phyloP scores from a whole-genome alignment of 1,140 invertebrate genomes.

The Sycophila sp. region DNA sequence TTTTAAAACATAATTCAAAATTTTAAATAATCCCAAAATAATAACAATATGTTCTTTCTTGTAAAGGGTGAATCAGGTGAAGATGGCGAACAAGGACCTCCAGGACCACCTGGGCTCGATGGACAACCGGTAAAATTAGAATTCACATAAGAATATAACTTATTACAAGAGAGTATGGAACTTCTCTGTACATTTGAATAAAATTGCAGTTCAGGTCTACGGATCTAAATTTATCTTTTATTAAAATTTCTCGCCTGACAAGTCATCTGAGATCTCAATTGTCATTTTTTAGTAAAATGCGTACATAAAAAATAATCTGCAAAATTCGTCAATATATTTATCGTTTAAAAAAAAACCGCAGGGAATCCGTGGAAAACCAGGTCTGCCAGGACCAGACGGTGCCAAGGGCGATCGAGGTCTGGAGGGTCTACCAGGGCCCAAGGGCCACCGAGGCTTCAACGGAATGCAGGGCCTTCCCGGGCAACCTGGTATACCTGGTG shows the following conservation, averaged over 20 bases:
- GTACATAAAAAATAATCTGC: too few species aligned
- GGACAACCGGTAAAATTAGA: slow-evolving; percentile 72
- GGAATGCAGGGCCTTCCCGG: slow-evolving; percentile 80
- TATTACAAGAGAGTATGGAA: not conserved
- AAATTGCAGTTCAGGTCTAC: too few species aligned
- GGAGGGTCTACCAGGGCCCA: slow-evolving; percentile 76
- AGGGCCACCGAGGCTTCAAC: slow-evolving; percentile 84
- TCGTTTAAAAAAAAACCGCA: slow-evolving; percentile 43
- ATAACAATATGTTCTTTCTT: not conserved
- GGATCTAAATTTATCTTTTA: too few species aligned
- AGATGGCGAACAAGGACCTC: slow-evolving; percentile 79
- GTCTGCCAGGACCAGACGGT: slow-evolving; percentile 76
- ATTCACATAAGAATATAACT: not conserved
- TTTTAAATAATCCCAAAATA: too few species aligned
- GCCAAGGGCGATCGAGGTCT: slow-evolving; percentile 78
- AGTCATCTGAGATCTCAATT: not conserved
- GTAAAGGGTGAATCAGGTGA: slow-evolving; percentile 85
- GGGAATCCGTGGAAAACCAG: slow-evolving; percentile 79
- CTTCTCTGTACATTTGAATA: too few species aligned
- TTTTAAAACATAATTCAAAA: not conserved
- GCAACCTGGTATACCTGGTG: slow-evolving; percentile 67
- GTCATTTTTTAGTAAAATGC: too few species aligned
- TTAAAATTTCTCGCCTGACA: too few species aligned
- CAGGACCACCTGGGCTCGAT: slow-evolving; percentile 75
- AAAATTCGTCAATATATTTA: not conserved